A percentile compares a stretch with the other conserved stretches of the same genome.
These are phyloP conservation scores for Hirtodrosophila trivittata DNA, from an alignment of 2,888 invertebrate species.

Conservation along the genomic window DNA sequence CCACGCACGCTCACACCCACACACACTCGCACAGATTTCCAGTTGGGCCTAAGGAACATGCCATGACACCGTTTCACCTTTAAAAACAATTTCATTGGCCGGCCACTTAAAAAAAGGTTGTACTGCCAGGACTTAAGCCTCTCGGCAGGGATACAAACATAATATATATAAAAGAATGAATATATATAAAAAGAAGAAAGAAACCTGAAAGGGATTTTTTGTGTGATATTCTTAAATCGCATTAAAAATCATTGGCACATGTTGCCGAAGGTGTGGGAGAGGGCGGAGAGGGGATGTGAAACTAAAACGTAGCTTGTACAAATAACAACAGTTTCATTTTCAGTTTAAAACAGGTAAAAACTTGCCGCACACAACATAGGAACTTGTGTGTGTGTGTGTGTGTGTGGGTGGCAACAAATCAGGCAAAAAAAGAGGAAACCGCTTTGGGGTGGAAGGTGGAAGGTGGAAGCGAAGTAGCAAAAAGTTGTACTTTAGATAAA, in stretches of 20 bases:
- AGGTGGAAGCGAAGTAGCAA: constrained; percentile 9
- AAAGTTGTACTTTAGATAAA: constrained; percentile 72
- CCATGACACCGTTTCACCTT: constrained; percentile 49
- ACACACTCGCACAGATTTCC: constrained; percentile 11
- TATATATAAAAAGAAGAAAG: neutral
- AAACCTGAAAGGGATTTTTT: constrained; percentile 22
- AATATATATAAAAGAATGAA: constrained; percentile 7
- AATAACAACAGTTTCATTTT: constrained; percentile 71
- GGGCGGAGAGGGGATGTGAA: neutral
- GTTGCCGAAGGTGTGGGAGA: constrained; percentile 7
- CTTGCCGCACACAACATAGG: constrained; percentile 26
- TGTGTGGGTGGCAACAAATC: constrained; percentile 48
- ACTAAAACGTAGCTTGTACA: constrained; percentile 33
- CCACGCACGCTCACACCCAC: constrained; percentile 2
- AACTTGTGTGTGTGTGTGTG: too few relatives aligned
- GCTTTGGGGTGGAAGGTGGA: constrained; percentile 24
- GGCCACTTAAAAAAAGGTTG: constrained; percentile 76
- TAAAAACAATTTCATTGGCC: constrained; percentile 55
- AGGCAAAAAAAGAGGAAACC: constrained; percentile 50
- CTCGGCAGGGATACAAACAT: constrained; percentile 19
- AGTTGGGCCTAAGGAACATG: constrained; percentile 20
- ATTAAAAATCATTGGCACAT: constrained; percentile 77
- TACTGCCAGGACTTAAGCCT: constrained; percentile 50
- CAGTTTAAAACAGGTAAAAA: constrained; percentile 66
- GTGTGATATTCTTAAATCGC: constrained; percentile 68